phyloP scores from a whole-genome alignment of 2,113 vertebrate species.

The Ictidomys tridecemlineatus region DNA sequence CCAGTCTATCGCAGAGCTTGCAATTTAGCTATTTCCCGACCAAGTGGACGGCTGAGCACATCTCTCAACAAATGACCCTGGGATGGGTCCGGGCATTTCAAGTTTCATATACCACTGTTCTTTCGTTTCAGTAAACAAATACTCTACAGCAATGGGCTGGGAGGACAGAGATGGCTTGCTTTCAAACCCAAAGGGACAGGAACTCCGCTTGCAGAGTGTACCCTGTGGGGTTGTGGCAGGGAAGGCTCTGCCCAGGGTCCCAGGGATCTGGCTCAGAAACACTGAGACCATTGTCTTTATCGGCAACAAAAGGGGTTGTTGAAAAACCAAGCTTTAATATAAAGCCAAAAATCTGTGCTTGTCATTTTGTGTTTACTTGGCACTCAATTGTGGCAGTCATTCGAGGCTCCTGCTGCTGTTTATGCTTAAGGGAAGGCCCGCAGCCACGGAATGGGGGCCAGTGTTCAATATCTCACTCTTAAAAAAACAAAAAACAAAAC shows the following conservation, averaged over 20 bases:
- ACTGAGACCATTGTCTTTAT: slow-evolving; percentile 79
- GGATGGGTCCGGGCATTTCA: slow-evolving; percentile 20
- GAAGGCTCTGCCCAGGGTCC: not conserved
- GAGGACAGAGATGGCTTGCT: not conserved
- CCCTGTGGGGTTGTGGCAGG: slow-evolving; percentile 4
- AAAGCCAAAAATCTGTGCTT: slow-evolving; percentile 84
- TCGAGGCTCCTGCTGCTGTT: slow-evolving; percentile 42
- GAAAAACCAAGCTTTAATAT: slow-evolving; percentile 72
- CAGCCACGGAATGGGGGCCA: slow-evolving; percentile 30
- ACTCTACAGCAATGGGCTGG: not conserved
- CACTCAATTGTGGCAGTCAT: slow-evolving; percentile 34
- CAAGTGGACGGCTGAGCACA: not conserved
- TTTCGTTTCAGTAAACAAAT: slow-evolving; percentile 34
- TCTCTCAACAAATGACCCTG: slow-evolving; percentile 29
- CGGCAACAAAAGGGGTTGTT: slow-evolving; percentile 79
- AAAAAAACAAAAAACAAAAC: slow-evolving; percentile 24
- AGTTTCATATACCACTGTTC: not conserved
- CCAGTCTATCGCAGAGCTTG: not conserved
- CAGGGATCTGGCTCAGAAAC: slow-evolving; percentile 77
- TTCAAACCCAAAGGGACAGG: slow-evolving; percentile 19
- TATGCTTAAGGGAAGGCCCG: slow-evolving; percentile 48
- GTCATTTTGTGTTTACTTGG: slow-evolving; percentile 77
- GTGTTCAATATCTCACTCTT: slow-evolving; percentile 7
- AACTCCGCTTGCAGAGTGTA: slow-evolving; percentile 41
- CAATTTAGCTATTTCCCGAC: not conserved